These are phyloP conservation scores for Danio kyathit DNA, from an alignment of 2,797 vertebrate genomes.

Conservation along the genomic window DNA sequence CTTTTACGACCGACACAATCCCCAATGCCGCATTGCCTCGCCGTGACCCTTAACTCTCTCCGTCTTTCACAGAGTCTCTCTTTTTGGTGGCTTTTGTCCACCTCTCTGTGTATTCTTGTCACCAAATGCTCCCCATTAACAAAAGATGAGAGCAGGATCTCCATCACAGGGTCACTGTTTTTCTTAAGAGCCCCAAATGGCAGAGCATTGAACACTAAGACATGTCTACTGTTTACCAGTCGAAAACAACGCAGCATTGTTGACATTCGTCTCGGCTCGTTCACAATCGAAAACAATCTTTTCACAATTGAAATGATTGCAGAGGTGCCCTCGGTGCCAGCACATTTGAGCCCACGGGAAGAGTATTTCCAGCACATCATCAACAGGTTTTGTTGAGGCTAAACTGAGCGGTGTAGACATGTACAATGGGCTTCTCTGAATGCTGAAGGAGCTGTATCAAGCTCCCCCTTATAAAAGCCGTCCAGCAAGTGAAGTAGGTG, in stretches of 20 bases:
- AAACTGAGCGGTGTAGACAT: slow-evolving; percentile 4
- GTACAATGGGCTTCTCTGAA: slow-evolving; percentile 47
- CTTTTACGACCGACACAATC: slow-evolving; percentile 16
- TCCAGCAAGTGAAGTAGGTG: slow-evolving; percentile 74
- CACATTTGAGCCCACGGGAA: background rate
- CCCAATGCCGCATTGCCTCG: slow-evolving; percentile 19
- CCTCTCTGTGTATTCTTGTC: slow-evolving; percentile 44
- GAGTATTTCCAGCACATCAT: slow-evolving; percentile 1
- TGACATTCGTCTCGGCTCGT: background rate
- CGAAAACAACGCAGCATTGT: slow-evolving; percentile 25
- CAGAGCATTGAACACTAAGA: background rate
- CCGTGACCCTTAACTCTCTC: slow-evolving; percentile 28
- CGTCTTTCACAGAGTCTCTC: slow-evolving; percentile 37
- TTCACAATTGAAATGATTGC: slow-evolving; percentile 11
- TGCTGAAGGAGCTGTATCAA: slow-evolving; percentile 46
- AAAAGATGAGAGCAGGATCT: slow-evolving; percentile 33
- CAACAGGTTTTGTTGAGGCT: slow-evolving; percentile 34
- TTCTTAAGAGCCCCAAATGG: slow-evolving; percentile 20
- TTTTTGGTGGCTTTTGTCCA: slow-evolving; percentile 44
- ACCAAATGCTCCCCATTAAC: slow-evolving; percentile 34
- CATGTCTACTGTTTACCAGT: slow-evolving; percentile 18
- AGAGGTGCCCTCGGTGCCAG: background rate
- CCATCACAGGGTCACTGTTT: slow-evolving; percentile 31
- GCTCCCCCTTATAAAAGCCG: slow-evolving; percentile 61
- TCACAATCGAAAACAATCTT: background rate